A percentile compares a stretch with the other conserved stretches of the same genome.
These are phyloP conservation scores for Apodemia zela DNA, from an alignment of 2,888 invertebrate species.

Conservation along the genomic window DNA sequence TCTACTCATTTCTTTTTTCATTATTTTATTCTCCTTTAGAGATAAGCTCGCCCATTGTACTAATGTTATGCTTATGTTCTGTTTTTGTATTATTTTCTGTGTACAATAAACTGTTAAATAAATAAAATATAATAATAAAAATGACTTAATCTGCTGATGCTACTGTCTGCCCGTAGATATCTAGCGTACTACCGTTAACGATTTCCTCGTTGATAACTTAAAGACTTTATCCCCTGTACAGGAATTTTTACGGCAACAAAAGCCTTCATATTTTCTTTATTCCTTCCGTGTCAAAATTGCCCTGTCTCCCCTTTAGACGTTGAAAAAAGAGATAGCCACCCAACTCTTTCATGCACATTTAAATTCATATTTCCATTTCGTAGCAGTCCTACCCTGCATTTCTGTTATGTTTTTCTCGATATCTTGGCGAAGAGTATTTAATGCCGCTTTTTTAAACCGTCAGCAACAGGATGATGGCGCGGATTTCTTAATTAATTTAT, in stretches of 20 bases:
- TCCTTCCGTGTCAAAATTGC: conserved; percentile 75
- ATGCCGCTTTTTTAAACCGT: conserved; percentile 58
- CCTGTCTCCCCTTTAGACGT: conserved; percentile 56
- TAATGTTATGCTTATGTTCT: no score
- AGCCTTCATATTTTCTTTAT: conserved; percentile 80
- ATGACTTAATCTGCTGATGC: conserved; percentile 4
- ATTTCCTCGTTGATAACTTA: conserved; percentile 72
- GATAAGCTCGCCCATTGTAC: no score
- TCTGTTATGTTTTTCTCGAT: conserved; percentile 70
- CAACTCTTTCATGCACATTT: conserved; percentile 71
- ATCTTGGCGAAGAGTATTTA: conserved; percentile 53
- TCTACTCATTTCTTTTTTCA: no score
- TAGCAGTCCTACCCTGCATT: conserved; percentile 53
- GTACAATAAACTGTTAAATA: no score
- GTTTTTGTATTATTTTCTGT: no score
- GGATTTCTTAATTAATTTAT: conserved; percentile 77
- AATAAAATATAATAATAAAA: not conserved
- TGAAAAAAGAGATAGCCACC: conserved; percentile 60
- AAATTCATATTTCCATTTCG: conserved; percentile 50
- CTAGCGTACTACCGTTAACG: conserved; percentile 45
- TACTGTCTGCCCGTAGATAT: conserved; percentile 19
- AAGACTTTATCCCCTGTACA: conserved; percentile 77
- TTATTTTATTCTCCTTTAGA: no score
- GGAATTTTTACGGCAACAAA: conserved; percentile 79
- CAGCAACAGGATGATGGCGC: conserved; percentile 67